phyloP scores from a whole-genome alignment of 37 sponge, comb jelly and placozoan genomes.

The Spongilla lacustris region DNA sequence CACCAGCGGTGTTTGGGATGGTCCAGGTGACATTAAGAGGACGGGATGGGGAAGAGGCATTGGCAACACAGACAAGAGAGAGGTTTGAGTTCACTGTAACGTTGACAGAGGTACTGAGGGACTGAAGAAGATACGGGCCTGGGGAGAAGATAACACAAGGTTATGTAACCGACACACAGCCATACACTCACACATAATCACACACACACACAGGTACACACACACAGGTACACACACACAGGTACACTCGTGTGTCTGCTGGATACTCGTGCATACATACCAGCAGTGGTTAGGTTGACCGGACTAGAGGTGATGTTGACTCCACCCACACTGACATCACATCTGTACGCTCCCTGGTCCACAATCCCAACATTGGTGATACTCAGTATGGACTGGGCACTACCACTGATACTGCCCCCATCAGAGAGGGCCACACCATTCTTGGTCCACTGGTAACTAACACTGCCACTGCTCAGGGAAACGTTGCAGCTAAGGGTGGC shows the following conservation, averaged over 20 bases:
- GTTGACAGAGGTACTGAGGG: neutral
- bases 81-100: neutral
- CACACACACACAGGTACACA: too few relatives aligned
- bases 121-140: neutral
- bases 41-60: neutral
- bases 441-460: slow-evolving; percentile 28
- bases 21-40: neutral
- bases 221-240: neutral
- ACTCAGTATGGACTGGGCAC: neutral
- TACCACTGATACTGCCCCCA: neutral
- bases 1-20: neutral
- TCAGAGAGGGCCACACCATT: neutral
- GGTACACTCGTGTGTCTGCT: neutral
- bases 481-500: neutral
- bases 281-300: neutral
- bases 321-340: neutral
- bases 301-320: neutral
- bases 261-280: neutral
- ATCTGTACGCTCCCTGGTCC: neutral
- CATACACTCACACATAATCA: neutral
- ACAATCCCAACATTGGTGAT: neutral
- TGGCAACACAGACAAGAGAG: neutral
- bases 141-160: neutral
- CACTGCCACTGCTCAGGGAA: neutral
- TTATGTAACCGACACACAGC: neutral